Evolutionary conservation across 2,113 vertebrate species (phyloP), one percentile per base, ranked within the genome.

Genomic region (Heterotilapia buettikoferi): DNA sequence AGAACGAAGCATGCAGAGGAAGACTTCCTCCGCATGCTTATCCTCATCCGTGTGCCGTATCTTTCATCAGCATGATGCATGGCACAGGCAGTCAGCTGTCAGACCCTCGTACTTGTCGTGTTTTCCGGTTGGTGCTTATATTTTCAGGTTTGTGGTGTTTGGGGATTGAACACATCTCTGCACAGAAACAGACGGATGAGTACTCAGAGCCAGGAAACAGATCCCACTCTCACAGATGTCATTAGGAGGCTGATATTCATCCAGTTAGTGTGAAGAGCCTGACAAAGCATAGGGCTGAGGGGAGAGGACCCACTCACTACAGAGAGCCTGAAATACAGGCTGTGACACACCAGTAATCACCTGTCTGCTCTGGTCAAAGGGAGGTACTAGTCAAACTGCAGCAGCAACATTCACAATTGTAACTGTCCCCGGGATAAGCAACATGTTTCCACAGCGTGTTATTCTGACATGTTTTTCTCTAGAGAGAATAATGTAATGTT

Each of bases 171-270:
- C 53, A 33, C 38, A 80, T 21, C 18, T 85, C 88, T 85, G 38
- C 78, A 45, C 40, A 73, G 45, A 82, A 86, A 84, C 90, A 87
- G 87, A 87, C 24, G 29, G 86, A 88, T 90, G 92, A 90, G 76
- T 73, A 54, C 80, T 80, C 5, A 2, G 43, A 61, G 47, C 52
- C 63, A 19, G 80, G 80, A 63, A 83, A 78, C 85, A 16, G 50
- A 87, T 88, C 57, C 84, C 56, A 52, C 83, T 92, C 86, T 87
- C 82, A 71, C 66, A 87, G 83, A 88, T 84, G 87, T 84, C 87
- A 91, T 90, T 90, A 92, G 89, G 78, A 84, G 84, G 45, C 84
- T 86, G 90, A 92, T 92, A 90, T 89, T 90, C 91, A 92, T 89
- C 90, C 85, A 84, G 86, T 91, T 93, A 88, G 81, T 61, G 86